Conservation (phyloP, 2,113 vertebrate genomes). For the Macaca mulatta region DNA sequence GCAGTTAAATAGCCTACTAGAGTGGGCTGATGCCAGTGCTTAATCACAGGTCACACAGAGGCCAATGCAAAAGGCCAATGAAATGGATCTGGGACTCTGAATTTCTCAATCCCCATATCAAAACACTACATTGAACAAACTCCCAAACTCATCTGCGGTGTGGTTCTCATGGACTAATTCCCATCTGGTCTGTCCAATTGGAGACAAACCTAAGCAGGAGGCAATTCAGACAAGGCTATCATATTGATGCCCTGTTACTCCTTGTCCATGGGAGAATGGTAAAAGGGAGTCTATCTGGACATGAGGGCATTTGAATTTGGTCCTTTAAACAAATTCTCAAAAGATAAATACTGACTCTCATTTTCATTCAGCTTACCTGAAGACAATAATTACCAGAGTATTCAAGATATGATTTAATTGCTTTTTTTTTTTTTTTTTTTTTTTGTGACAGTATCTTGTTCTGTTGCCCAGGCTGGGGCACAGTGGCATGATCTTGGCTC, state of each 20-base stretch:
- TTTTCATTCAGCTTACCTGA: neutral
- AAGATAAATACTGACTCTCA: neutral
- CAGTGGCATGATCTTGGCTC: too few relatives aligned
- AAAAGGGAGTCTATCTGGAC: neutral
- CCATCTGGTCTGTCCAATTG: neutral
- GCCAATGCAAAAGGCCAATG: neutral
- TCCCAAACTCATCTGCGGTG: neutral
- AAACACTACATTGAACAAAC: neutral
- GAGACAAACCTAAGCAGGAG: neutral
- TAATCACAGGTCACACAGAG: neutral
- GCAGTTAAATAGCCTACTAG: neutral
- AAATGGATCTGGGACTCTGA: neutral
- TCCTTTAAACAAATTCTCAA: neutral
- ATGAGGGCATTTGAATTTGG: neutral
- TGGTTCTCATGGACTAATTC: neutral
- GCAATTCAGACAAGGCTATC: neutral
- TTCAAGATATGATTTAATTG: neutral
- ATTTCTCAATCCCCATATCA: neutral
- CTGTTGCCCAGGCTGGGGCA: too few relatives aligned
- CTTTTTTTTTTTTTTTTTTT: too few relatives aligned
- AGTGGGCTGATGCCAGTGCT: too few relatives aligned
- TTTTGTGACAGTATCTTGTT: too few relatives aligned
- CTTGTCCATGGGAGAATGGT: neutral
- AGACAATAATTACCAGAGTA: neutral
- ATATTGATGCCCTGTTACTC: neutral